Conservation (phyloP, 1,140 invertebrate species). For the Aporrectodea caliginosa region DNA sequence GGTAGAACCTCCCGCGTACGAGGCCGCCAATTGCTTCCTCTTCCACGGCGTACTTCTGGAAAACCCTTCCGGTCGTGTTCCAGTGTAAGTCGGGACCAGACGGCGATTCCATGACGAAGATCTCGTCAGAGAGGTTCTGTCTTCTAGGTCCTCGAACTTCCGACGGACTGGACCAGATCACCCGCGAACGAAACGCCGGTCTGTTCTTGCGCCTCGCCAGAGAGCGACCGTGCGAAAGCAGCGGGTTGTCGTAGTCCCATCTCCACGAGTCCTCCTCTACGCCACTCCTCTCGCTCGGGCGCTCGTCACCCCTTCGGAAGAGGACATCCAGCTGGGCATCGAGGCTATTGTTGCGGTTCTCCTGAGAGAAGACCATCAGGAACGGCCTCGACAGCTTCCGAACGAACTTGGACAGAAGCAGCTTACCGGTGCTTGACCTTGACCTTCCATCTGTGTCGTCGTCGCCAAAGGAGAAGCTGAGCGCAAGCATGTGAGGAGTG, state of each 20-base stretch:
- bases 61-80: slow-evolving; percentile 20
- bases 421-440: slow-evolving; percentile 38
- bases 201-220: slow-evolving; percentile 40
- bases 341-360: slow-evolving; percentile 42
- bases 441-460: slow-evolving; percentile 35
- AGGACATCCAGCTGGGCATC: slow-evolving; percentile 8
- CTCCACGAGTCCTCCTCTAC: not conserved
- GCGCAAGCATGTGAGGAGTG: slow-evolving; percentile 37
- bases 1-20: slow-evolving; percentile 2
- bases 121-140: not conserved
- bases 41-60: not conserved
- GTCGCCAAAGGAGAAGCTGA: slow-evolving; percentile 40
- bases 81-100: not conserved
- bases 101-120: not conserved
- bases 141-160: not conserved
- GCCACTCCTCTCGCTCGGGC: slow-evolving; percentile 3
- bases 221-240: slow-evolving; percentile 38
- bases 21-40: not conserved
- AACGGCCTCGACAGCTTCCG: slow-evolving; percentile 50
- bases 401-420: slow-evolving; percentile 40
- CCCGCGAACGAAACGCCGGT: too few species aligned
- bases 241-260: slow-evolving; percentile 16
- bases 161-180: too few species aligned
- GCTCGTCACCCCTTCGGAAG: not conserved
- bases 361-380: slow-evolving; percentile 55